Percentiles rank a stretch among this genome's conserved stretches.
phyloP scores from a whole-genome alignment of 2,113 vertebrate genomes.

The Chlamydotis undulata region DNA sequence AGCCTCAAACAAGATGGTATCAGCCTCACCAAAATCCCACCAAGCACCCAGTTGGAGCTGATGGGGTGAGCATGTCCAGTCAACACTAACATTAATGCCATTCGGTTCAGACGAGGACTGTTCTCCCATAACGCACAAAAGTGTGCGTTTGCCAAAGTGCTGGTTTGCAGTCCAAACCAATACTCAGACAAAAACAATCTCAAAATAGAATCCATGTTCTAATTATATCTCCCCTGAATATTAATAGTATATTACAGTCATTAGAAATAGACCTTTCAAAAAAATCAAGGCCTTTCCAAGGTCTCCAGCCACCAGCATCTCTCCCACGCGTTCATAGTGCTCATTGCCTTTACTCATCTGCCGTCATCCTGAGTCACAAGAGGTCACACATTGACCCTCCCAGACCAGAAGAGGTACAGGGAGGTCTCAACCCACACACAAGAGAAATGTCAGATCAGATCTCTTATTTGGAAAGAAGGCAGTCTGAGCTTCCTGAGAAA shows the following conservation, averaged over 20 bases:
- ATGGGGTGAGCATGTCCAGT: background rate
- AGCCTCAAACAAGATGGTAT: background rate
- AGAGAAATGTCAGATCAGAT: background rate
- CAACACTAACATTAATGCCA: background rate
- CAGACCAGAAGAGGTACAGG: background rate
- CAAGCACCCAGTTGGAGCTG: background rate
- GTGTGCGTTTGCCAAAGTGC: background rate
- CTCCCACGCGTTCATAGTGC: background rate
- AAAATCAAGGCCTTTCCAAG: background rate
- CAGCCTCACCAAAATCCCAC: background rate
- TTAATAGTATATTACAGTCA: conserved; percentile 10
- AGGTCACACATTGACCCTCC: background rate
- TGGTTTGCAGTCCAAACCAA: conserved; percentile 9
- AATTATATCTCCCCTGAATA: conserved; percentile 27
- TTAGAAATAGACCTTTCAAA: conserved; percentile 2
- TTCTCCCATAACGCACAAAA: background rate
- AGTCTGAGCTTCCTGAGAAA: background rate
- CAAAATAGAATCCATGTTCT: conserved; percentile 20
- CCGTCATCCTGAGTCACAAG: background rate
- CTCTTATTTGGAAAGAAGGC: background rate
- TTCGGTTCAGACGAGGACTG: background rate
- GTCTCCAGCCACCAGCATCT: background rate
- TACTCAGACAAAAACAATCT: conserved; percentile 36
- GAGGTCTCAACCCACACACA: background rate
- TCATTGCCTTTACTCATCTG: background rate